Conservation (phyloP, 2,113 vertebrate species). For the Callithrix jacchus region DNA sequence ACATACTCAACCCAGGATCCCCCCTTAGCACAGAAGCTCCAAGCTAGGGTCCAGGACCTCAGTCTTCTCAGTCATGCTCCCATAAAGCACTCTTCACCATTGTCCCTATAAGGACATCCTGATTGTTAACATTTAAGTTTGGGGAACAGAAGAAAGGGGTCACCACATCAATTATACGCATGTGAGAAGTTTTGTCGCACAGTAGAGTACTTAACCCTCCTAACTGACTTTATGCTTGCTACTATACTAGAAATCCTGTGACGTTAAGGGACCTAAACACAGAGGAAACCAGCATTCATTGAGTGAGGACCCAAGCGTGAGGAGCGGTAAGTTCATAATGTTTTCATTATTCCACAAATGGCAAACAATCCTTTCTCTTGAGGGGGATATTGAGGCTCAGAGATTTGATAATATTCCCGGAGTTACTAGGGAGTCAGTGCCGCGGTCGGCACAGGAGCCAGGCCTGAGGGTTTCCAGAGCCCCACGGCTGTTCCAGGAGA, state of each 20-base stretch:
- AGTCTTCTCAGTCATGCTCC: accelerated
- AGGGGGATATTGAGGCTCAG: background rate
- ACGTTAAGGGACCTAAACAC: background rate
- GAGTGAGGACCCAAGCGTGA: background rate
- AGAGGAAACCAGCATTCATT: background rate
- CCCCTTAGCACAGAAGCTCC: background rate
- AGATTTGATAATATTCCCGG: background rate
- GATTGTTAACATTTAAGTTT: background rate
- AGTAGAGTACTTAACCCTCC: background rate
- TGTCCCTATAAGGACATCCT: background rate
- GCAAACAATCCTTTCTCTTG: background rate
- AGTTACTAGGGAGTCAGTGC: accelerated
- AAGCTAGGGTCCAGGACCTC: background rate
- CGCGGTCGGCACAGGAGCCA: accelerated
- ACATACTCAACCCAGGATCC: background rate
- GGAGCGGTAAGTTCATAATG: background rate
- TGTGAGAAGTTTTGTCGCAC: no score
- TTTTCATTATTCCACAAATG: background rate
- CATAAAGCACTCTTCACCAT: no score
- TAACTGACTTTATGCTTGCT: background rate
- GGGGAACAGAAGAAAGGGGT: background rate
- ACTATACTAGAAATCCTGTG: background rate
- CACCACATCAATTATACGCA: background rate
- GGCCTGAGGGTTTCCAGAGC: background rate
- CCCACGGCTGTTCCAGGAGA: background rate